phyloP scores from a whole-genome alignment of 2,888 invertebrate genomes.

The Cephus sareptanus region DNA sequence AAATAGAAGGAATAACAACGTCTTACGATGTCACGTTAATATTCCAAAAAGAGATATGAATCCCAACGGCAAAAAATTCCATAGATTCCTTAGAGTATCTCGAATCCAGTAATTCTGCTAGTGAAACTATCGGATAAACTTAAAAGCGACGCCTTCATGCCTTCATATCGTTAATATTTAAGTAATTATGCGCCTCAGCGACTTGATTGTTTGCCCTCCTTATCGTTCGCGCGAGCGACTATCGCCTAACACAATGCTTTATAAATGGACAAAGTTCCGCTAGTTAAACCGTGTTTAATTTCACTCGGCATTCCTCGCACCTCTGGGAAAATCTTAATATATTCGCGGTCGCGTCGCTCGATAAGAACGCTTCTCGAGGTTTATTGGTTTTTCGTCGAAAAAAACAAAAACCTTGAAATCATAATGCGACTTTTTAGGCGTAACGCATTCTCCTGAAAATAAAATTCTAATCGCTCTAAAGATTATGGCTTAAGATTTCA shows the following conservation, averaged over 20 bases:
- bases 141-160: not conserved
- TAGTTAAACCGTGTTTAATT: constrained; percentile 1
- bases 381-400: not conserved
- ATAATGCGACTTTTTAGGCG: too few relatives aligned
- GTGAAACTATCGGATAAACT: not conserved
- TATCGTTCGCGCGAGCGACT: constrained; percentile 3
- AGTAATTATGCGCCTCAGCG: not conserved
- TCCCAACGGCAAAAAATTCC: too few relatives aligned
- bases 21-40: too few relatives aligned
- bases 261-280: constrained; percentile 2
- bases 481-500: too few relatives aligned
- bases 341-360: constrained; percentile 1
- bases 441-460: too few relatives aligned
- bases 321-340: not conserved
- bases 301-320: not conserved
- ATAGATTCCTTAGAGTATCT: too few relatives aligned
- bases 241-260: not conserved
- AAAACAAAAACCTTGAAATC: not conserved
- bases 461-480: too few relatives aligned
- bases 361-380: not conserved
- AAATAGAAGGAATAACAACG: too few relatives aligned
- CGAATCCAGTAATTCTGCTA: too few relatives aligned
- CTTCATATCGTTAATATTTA: not conserved
- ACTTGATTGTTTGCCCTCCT: constrained; percentile 2
- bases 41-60: too few relatives aligned